phyloP scores from a whole-genome alignment of 2,797 vertebrate genomes.

The Protonibea diacanthus region DNA sequence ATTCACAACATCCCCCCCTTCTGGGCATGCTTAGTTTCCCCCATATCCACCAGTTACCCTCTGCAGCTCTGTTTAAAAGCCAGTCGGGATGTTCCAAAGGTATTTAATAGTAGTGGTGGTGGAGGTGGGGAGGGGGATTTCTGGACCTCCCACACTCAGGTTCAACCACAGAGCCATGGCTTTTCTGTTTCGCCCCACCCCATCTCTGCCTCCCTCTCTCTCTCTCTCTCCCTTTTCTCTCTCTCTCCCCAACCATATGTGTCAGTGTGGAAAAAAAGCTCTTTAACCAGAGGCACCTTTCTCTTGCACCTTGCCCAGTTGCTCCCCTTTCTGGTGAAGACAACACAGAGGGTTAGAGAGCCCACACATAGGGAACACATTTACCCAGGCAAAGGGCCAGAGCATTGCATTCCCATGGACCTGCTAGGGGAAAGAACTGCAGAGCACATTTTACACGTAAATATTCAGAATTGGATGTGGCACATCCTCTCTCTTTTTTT shows the following conservation, averaged over 20 bases:
- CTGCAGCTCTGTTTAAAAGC: conserved; percentile 81
- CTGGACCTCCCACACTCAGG: conserved; percentile 84
- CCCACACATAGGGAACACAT: conserved; percentile 84
- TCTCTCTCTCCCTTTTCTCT: conserved; percentile 19
- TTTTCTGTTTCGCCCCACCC: conserved; percentile 71
- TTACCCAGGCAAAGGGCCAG: conserved; percentile 81
- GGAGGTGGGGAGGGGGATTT: conserved; percentile 56
- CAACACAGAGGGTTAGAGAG: conserved; percentile 68
- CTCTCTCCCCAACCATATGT: conserved; percentile 64
- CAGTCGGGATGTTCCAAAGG: conserved; percentile 81
- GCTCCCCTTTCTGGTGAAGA: conserved; percentile 68
- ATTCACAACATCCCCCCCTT: conserved; percentile 82
- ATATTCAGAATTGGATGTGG: conserved; percentile 82
- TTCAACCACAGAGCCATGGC: conserved; percentile 81
- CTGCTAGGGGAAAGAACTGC: conserved; percentile 73
- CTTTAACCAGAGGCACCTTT: conserved; percentile 78
- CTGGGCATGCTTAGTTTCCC: conserved; percentile 81
- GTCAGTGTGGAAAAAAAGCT: conserved; percentile 49
- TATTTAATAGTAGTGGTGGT: conserved; percentile 80
- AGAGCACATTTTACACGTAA: conserved; percentile 79
- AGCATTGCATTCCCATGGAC: conserved; percentile 80
- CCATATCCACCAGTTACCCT: conserved; percentile 82
- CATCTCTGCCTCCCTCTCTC: conserved; percentile 42
- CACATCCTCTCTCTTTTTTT: conserved; percentile 67
- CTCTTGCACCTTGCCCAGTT: conserved; percentile 71